Percentiles rank a stretch among this genome's conserved stretches.
These are phyloP conservation scores for Solenopsis fugax DNA, from an alignment of 1,140 invertebrate genomes.

Conservation along the genomic window DNA sequence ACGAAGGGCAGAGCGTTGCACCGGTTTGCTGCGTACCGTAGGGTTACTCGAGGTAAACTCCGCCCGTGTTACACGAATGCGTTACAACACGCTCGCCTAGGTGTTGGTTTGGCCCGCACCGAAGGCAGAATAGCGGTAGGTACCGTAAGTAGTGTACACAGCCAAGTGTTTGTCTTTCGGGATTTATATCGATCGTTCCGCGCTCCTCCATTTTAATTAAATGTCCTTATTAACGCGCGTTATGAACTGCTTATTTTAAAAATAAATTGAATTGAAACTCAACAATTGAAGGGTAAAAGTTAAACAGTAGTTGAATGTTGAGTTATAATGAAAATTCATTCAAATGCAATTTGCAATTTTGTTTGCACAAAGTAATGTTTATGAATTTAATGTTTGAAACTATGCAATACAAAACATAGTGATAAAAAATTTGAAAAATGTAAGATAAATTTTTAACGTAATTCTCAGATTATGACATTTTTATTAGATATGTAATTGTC, in stretches of 20 bases:
- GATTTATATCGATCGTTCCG: slow-evolving; percentile 55
- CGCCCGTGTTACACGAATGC: slow-evolving; percentile 73
- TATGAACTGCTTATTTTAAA: slow-evolving; percentile 40
- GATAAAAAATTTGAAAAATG: not conserved
- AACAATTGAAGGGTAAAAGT: not conserved
- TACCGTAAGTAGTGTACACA: slow-evolving; percentile 61
- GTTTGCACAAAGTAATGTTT: not conserved
- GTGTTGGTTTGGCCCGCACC: slow-evolving; percentile 34
- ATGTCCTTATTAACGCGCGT: slow-evolving; percentile 39
- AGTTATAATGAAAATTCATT: slow-evolving; percentile 20
- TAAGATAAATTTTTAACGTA: not conserved
- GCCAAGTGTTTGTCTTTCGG: slow-evolving; percentile 57
- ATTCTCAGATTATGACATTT: slow-evolving; percentile 4
- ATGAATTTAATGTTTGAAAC: slow-evolving; percentile 1
- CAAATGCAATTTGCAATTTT: not conserved
- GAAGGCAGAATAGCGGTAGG: slow-evolving; percentile 41
- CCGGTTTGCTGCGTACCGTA: slow-evolving; percentile 47
- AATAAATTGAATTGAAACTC: not conserved
- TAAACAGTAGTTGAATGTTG: not conserved
- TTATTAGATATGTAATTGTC: not conserved
- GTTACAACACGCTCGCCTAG: slow-evolving; percentile 66
- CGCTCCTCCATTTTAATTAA: slow-evolving; percentile 44
- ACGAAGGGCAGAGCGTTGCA: slow-evolving; percentile 60
- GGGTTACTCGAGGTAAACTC: slow-evolving; percentile 67
- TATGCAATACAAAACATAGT: not conserved